Evolutionary conservation across 2,113 vertebrate genomes (phyloP), one percentile per base, ranked within the genome.

Genomic region (Oryzias melastigma): DNA sequence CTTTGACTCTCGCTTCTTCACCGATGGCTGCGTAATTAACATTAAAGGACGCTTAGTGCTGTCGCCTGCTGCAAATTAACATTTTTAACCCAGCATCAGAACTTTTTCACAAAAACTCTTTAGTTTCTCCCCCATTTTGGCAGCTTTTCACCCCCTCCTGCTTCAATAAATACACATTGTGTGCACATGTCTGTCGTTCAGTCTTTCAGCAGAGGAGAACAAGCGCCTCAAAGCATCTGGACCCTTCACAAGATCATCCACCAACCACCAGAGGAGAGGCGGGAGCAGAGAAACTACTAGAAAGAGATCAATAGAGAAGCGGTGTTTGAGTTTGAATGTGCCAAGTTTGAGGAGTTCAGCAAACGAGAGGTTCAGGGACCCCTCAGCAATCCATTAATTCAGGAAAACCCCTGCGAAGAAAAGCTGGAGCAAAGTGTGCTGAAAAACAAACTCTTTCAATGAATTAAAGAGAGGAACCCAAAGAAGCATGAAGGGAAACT

Each of bases 281-380:
- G 54, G 60, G 48, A 51, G 63, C 44, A 53, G 35, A 62, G 68
- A 27, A 52, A 63, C 53, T 20, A 52, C 62, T 77, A 18, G 74
- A 68, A 49, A 17, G 52, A 58, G 22, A 72, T 19, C 42, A n/a
- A 18, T 1, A 8, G 50, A 65, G 47, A 52, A 68, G 68, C 59
- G 60, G 70, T 67, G 62, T 67, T 35, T 69, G 79, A 81, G 77
- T 80, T 76, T 50, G 53, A 48, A 63, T 79, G 76, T 68, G 42
- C 15, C 24, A 29, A 54, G 49, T 79, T 74, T 75, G 25, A 27
- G 25, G 25, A 27, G 25, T 27, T 57, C 17, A 10, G 52, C 22
- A 68, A 67, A 58, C 12, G 17, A 57, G 60, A 64, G 62, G 47
- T 71, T 71, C 58, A 70, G 66, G 62, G 66, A 77, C 77, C 77